Evolutionary conservation across 2,113 vertebrate genomes (phyloP), one percentile per base, ranked within the genome.

Genomic region (Pangasianodon gigas): DNA sequence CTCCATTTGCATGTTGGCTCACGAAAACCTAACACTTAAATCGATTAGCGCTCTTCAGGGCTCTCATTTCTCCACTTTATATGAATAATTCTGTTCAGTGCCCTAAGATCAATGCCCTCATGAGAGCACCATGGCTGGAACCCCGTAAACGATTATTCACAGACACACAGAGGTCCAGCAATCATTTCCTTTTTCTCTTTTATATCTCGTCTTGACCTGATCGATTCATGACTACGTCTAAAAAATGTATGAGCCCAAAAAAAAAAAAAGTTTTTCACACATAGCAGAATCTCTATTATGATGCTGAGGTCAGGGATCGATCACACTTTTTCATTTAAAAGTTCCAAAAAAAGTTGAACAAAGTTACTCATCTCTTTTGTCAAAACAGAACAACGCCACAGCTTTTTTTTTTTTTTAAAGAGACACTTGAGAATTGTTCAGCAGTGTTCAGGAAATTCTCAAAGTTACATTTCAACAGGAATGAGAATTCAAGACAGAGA

Each of bases 181-280:
- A 41, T 60, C 54, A 60, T 87, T 77, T 87, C 52, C 54, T 77
- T 58, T 87, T 41, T 77, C n/a, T 58, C 9, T 51, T 46, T 62
- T 48, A 56, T 58, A 46, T 65, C 75, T 82, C 2, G 6, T 80
- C 19, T 88, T 69, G 46, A 26, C n/a, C 58, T 67, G 60, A 69
- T 87, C 56, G 54, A 80, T 77, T 80, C 8, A 18, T 41, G 24
- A 26, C 14, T 4, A 9, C 0, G 32, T 18, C 2, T 41, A 65
- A 51, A 82, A 79, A n/a, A 37, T 2, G 16, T 21, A 60, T 9
- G 24, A 80, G 44, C 26, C 19, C 0, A 26, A 80, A 80, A 46
- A 4, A 7, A 46, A 4, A 46, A 13, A 75, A 4, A 1, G 3
- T 5, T 74, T 41, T 87, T 54, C 16, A 13, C 54, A 60, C 29